Base-by-base conservation (phyloP, 2,797 vertebrate species). In the Lagodon rhomboides region DNA sequence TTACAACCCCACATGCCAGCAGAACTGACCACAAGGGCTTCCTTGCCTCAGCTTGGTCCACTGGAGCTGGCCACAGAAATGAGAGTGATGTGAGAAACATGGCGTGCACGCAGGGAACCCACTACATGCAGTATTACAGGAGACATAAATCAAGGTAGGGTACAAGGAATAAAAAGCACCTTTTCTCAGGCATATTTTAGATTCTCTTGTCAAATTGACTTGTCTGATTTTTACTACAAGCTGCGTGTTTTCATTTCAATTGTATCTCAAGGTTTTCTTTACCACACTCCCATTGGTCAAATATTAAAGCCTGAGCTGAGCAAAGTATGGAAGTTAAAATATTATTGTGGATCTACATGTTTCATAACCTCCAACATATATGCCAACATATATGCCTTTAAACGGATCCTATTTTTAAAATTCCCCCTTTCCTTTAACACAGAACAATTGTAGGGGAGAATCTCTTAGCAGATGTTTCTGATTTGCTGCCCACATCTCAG, bases 1-100 rank as follows among this genome's bases (percentile, higher is more conserved):
- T 92, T 89, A 79, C 77, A 90, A 81, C 79, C 74, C 77, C 76
- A 90, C 88, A 77, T 88, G 90, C 91, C 92, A 91, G 85, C 84
- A 84, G 81, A 82, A 82, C 84, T 76, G 85, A 76, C 89, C 90
- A 67, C 90, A 83, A 68, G 74, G 85, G 76, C 74, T 85, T 81
- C 75, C 83, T 72, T 67, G 83, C 82, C 79, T 56, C 23, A 73
- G 81, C 76, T 73, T 51, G 55, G 85, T 78, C 79, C 80, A 69
- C 68, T 73, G 74, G 70, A 87, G 79, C 76, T 6, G 30, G 79
- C 85, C 86, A 82, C 85, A 89, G 83, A 82, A 81, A 61, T 87
- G 79, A 87, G 77, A 85, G 82, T 46, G 85, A 87, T 88, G 84
- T 88, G 86, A 90, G 90, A 86, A 88, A 75, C 84, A 84, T 73